These are phyloP conservation scores for Chauna torquata DNA, from an alignment of 2,113 vertebrate species.

Conservation along the genomic window DNA sequence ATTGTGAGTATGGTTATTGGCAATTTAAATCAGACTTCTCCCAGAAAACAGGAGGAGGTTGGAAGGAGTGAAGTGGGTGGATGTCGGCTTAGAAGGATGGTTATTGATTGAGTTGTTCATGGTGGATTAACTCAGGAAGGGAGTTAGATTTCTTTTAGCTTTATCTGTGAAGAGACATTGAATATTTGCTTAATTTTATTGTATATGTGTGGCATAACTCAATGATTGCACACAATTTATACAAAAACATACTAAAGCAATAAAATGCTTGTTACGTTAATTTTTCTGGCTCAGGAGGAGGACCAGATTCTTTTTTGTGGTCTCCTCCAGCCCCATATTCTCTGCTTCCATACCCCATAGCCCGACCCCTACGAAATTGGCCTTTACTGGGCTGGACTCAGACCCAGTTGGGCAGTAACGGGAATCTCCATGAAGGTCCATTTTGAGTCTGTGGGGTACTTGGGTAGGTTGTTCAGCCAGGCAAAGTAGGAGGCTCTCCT, in stretches of 20 bases:
- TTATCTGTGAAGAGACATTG: conserved; percentile 10
- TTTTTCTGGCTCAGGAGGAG: neutral
- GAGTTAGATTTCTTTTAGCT: conserved; percentile 37
- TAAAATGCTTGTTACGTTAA: neutral
- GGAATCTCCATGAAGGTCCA: neutral
- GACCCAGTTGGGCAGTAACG: neutral
- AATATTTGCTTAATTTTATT: conserved; percentile 47
- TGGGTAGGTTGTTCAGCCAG: neutral
- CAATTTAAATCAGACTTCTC: conserved; percentile 54
- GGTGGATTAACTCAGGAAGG: conserved; percentile 38
- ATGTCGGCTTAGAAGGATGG: conserved; percentile 17
- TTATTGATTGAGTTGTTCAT: conserved; percentile 32
- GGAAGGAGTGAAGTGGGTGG: conserved; percentile 32
- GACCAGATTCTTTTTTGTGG: neutral
- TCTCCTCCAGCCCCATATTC: neutral
- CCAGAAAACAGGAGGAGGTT: conserved; percentile 25
- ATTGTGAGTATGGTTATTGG: neutral
- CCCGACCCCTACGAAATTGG: neutral
- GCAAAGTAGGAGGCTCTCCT: neutral
- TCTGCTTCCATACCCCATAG: neutral
- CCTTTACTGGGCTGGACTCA: neutral
- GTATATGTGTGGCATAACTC: neutral
- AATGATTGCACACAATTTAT: neutral
- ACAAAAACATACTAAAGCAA: neutral
- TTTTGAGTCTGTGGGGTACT: neutral